Evolutionary conservation across 92 coral and sea anemone genomes (phyloP).

Genomic region (Umimayanthus kanabou): DNA sequence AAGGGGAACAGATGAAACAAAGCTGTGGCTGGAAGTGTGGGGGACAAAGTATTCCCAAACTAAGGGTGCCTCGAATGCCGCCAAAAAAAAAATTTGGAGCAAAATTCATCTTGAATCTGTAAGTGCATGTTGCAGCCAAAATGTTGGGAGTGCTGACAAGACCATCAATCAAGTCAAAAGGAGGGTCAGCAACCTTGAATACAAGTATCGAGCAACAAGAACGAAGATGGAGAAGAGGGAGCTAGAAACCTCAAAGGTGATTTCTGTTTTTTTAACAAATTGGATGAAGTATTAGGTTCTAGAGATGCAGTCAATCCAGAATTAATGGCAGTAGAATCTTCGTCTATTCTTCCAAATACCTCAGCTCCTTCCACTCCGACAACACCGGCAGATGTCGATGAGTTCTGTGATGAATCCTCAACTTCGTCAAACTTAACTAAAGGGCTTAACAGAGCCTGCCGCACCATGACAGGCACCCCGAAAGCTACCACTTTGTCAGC

Average conservation of each 20-base stretch:
- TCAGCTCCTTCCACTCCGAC: neutral
- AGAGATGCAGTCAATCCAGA: slow-evolving; percentile 56
- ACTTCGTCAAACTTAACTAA: neutral
- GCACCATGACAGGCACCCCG: no score
- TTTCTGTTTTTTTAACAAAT: slow-evolving; percentile 34
- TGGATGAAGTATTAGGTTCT: slow-evolving; percentile 42
- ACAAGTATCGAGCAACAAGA: slow-evolving; percentile 43
- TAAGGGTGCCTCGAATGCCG: slow-evolving; percentile 14
- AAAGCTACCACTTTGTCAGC: no score
- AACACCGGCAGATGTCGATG: slow-evolving; percentile 1
- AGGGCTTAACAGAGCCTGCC: no score
- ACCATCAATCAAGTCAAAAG: slow-evolving; percentile 30
- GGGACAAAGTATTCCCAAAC: slow-evolving; percentile 14
- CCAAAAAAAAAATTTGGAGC: slow-evolving; percentile 8
- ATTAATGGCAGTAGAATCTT: slow-evolving; percentile 48
- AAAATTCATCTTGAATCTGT: slow-evolving; percentile 21
- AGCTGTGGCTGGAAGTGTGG: slow-evolving; percentile 16
- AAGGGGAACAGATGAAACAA: slow-evolving; percentile 12
- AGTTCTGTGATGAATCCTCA: neutral
- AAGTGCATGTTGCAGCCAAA: slow-evolving; percentile 9
- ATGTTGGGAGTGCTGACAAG: slow-evolving; percentile 24
- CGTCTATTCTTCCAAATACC: slow-evolving; percentile 33
- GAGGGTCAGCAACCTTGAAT: slow-evolving; percentile 46
- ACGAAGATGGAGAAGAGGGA: slow-evolving; percentile 53
- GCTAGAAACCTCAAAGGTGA: slow-evolving; percentile 32